Evolutionary conservation across 2,888 invertebrate species (phyloP).

Genomic region (Drosophila maculinotata): DNA sequence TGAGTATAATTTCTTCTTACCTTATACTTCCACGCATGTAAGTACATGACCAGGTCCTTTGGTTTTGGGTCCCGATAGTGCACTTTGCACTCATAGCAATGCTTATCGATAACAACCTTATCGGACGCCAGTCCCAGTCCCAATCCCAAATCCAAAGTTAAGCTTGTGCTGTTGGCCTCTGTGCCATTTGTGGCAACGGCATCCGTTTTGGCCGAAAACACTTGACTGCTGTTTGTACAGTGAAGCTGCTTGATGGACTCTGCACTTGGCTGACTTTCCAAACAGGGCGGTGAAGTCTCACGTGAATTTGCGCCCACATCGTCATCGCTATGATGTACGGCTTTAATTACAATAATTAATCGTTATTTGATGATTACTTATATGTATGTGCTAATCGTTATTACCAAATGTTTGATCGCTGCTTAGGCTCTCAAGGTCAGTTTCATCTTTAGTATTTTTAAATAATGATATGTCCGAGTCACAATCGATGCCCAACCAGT

Average conservation of each 20-base stretch:
- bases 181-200: slow-evolving; percentile 19
- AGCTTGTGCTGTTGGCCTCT: not conserved
- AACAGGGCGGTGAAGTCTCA: slow-evolving; percentile 89
- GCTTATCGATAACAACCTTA: slow-evolving; percentile 92
- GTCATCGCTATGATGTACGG: slow-evolving; percentile 86
- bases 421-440: slow-evolving; percentile 85
- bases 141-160: slow-evolving; percentile 25
- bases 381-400: slow-evolving; percentile 27
- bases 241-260: slow-evolving; percentile 31
- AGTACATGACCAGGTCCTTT: slow-evolving; percentile 96
- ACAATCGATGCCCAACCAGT: slow-evolving; percentile 96
- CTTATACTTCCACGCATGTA: slow-evolving; percentile 97
- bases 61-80: slow-evolving; percentile 96
- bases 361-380: not conserved
- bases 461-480: slow-evolving; percentile 93
- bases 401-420: slow-evolving; percentile 70
- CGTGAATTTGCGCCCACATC: slow-evolving; percentile 89
- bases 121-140: slow-evolving; percentile 84
- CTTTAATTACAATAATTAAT: slow-evolving; percentile 11
- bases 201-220: slow-evolving; percentile 34
- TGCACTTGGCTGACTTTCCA: slow-evolving; percentile 86
- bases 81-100: slow-evolving; percentile 97
- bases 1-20: slow-evolving; percentile 85
- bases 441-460: slow-evolving; percentile 89
- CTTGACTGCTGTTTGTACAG: slow-evolving; percentile 26